Evolutionary conservation across 2,113 vertebrate genomes (phyloP), one percentile per base, ranked within the genome.

Genomic region (Entosphenus tridentatus): DNA sequence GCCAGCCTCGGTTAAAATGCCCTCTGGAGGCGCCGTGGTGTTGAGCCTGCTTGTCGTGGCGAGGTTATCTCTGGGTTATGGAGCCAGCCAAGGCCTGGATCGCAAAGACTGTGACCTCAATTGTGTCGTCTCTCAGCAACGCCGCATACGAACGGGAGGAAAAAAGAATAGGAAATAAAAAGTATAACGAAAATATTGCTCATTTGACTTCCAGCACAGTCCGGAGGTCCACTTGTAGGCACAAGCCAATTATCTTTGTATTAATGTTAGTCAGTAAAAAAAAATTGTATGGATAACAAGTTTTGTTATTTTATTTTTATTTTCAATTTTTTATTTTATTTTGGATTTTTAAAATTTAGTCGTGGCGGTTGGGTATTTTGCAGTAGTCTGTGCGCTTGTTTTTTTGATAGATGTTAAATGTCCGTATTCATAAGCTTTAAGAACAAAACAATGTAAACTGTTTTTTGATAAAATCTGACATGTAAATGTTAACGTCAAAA

Each of bases 341-440:
- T 65, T 65, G 62, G 62, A 65, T 65, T 65, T 65, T 9, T 9
- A 65, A 65, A 39, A 39, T 65, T n/a, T 65, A 65, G 62, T 65
- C 10, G 62, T 65, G 62, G n/a, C 62, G 39, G 62, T 65, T 65
- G 62, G 21, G 62, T 65, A 65, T 65, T 65, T 65, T 65, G 62
- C 21, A 65, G 62, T 65, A 65, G 62, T 65, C 21, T n/a, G 21
- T 65, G 62, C n/a, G n/a, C n/a, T 65, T n/a, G n/a, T 65, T 65
- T 21, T 21, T 65, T 65, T 65, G n/a, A 16, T n/a, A 65, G 62
- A 16, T 16, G 62, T n/a, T 65, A 65, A 16, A 16, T 21, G 21
- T 65, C 62, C 21, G 62, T 65, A 65, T 21, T 65, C 62, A 65
- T 65, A 65, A 65, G 62, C 62, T 65, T 65, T 65, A 65, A 65